Evolutionary conservation across 2,113 vertebrate genomes (phyloP).

Genomic region (Odontophorus gujanensis): DNA sequence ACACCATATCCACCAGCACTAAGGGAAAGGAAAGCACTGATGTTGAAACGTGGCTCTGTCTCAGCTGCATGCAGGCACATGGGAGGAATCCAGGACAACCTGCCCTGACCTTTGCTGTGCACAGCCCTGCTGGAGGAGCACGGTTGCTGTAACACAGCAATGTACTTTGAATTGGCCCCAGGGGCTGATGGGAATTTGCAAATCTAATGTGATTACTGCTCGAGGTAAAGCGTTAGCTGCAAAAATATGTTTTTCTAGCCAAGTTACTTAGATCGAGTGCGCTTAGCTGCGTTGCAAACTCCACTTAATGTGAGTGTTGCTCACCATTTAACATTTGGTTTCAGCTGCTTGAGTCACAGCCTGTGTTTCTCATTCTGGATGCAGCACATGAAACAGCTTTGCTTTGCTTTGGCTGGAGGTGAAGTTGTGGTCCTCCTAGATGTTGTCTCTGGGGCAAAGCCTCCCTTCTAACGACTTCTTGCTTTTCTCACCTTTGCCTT

Average conservation of each 20-base stretch:
- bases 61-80: rapidly evolving
- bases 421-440: background rate
- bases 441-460: rapidly evolving
- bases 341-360: background rate
- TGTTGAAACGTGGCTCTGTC: background rate
- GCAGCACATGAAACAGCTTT: background rate
- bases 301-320: background rate
- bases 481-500: background rate
- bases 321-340: background rate
- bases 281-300: background rate
- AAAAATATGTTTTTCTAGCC: background rate
- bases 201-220: background rate
- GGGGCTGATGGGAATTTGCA: background rate
- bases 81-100: background rate
- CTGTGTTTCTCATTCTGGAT: background rate
- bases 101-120: background rate
- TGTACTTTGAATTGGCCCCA: background rate
- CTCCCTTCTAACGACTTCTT: background rate
- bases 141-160: background rate
- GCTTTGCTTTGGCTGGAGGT: background rate
- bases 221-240: background rate
- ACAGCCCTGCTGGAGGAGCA: background rate
- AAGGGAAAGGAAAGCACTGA: background rate
- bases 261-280: background rate
- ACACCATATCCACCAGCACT: background rate